phyloP scores from a whole-genome alignment of 2,113 vertebrate species.

The Oncorhynchus nerka region DNA sequence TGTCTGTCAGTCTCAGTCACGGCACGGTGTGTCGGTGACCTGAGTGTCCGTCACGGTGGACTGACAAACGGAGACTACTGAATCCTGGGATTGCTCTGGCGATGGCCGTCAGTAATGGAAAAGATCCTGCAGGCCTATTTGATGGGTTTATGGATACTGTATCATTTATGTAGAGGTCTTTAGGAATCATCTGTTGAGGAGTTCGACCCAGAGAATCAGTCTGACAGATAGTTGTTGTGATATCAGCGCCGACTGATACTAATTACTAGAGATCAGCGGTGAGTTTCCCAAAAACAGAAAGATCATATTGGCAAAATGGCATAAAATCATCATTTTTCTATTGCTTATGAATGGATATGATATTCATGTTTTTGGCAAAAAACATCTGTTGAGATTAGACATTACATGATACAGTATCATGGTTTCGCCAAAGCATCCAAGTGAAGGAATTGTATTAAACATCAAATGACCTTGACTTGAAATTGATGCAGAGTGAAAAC shows the following conservation, averaged over 20 bases:
- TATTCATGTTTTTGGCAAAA: background rate
- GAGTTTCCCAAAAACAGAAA: too few species aligned
- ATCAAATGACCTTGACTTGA: background rate
- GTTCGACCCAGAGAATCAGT: too few species aligned
- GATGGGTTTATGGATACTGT: too few species aligned
- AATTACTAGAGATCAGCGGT: background rate
- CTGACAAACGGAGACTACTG: slow-evolving; percentile 1
- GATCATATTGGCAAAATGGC: too few species aligned
- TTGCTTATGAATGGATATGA: background rate
- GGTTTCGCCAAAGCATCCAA: slow-evolving; percentile 10
- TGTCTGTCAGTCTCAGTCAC: slow-evolving; percentile 16
- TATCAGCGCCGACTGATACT: background rate
- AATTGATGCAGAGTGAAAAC: background rate
- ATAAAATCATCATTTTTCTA: too few species aligned
- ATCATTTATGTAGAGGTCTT: too few species aligned
- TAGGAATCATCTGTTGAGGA: too few species aligned
- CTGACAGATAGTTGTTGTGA: background rate
- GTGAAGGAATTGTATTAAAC: background rate
- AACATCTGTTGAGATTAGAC: background rate
- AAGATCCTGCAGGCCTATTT: background rate
- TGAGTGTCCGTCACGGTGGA: background rate
- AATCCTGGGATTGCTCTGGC: background rate
- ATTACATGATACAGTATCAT: background rate
- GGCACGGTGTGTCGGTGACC: background rate
- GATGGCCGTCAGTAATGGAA: background rate